Conservation (phyloP, 2,113 vertebrate species). For the Gobius niger region DNA sequence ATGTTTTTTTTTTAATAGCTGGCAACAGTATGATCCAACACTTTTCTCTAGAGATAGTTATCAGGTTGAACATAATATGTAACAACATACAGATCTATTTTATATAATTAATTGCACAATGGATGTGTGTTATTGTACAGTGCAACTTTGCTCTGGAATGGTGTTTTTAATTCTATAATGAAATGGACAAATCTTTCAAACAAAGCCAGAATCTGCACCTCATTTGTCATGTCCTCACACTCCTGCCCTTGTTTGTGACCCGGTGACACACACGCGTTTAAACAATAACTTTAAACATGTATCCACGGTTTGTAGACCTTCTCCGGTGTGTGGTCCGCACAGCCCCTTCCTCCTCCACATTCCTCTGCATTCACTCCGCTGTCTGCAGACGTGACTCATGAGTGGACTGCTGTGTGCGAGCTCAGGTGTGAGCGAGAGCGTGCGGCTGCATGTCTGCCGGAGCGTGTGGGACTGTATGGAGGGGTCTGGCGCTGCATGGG, state of each 20-base stretch:
- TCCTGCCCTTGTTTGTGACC: not conserved
- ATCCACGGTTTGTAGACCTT: not conserved
- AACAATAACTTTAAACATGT: not conserved
- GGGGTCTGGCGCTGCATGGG: not conserved
- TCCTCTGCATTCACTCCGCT: not conserved
- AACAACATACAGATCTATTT: too few species aligned
- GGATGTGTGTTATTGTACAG: too few species aligned
- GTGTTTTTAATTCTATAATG: too few species aligned
- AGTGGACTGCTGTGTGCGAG: slow-evolving; percentile 28
- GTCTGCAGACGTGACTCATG: slow-evolving; percentile 17
- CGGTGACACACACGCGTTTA: not conserved
- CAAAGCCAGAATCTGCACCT: too few species aligned
- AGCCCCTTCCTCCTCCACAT: not conserved
- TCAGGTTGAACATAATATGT: too few species aligned
- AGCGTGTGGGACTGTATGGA: slow-evolving; percentile 16
- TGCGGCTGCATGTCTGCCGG: slow-evolving; percentile 33
- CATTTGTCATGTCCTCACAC: too few species aligned
- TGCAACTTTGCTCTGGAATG: too few species aligned
- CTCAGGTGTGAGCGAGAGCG: slow-evolving; percentile 61
- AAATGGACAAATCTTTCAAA: too few species aligned
- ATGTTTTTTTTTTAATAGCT: too few species aligned
- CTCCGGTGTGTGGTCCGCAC: not conserved
- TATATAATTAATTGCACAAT: too few species aligned
- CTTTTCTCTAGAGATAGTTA: too few species aligned
- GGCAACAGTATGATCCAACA: too few species aligned